These are phyloP conservation scores for Oncorhynchus gorbuscha DNA, from an alignment of 2,113 vertebrate species.

Conservation along the genomic window DNA sequence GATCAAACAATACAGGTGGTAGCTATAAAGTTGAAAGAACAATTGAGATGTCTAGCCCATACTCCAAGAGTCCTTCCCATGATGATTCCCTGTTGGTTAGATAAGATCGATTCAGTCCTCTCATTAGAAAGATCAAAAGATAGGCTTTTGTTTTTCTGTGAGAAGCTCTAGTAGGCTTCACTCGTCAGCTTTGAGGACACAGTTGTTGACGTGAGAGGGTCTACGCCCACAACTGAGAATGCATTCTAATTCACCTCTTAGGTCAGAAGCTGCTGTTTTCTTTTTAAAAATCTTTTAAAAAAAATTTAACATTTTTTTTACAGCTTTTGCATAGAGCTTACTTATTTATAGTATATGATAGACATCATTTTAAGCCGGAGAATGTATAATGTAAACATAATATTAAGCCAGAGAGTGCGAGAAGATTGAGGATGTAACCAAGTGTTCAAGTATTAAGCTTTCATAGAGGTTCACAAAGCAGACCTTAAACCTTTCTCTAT, in stretches of 20 bases:
- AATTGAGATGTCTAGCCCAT: not conserved
- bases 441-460: too few species aligned
- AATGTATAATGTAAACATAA: not conserved
- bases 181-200: conserved; percentile 32
- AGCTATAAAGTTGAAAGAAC: not conserved
- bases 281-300: too few species aligned
- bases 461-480: too few species aligned
- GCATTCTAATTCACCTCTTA: conserved; percentile 27
- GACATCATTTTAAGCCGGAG: not conserved
- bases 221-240: conserved; percentile 12
- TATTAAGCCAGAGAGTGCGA: not conserved
- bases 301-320: not conserved
- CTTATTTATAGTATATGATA: not conserved
- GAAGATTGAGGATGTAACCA: too few species aligned
- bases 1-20: not conserved
- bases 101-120: conserved; percentile 24
- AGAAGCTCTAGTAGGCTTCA: conserved; percentile 31
- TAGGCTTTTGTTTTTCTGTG: conserved; percentile 34
- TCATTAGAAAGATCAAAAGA: conserved; percentile 57
- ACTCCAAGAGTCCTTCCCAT: conserved; percentile 16
- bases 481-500: too few species aligned
- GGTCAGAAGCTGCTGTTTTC: not conserved
- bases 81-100: conserved; percentile 29
- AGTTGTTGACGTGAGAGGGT: conserved; percentile 9
- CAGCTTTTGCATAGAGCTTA: not conserved